phyloP scores from a whole-genome alignment of 1,140 invertebrate species.

The Kradibia gibbosae region DNA sequence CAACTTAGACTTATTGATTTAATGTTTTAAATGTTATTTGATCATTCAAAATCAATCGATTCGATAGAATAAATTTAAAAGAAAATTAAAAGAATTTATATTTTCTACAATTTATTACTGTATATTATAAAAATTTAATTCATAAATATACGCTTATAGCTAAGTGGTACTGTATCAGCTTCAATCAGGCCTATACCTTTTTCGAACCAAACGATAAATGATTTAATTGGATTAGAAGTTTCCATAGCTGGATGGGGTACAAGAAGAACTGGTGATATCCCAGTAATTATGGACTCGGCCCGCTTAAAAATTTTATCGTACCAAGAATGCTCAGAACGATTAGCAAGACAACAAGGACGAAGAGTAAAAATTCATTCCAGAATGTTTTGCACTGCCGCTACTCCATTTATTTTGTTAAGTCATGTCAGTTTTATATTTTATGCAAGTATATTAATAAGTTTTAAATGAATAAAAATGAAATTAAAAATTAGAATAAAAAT shows the following conservation, averaged over 20 bases:
- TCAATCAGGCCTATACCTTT: background rate
- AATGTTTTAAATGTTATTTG: too few species aligned
- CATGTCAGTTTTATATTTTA: background rate
- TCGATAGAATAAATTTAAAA: too few species aligned
- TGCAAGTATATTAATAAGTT: background rate
- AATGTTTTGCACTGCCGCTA: background rate
- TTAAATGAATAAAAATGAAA: background rate
- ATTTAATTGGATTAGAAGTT: background rate
- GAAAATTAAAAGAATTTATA: background rate
- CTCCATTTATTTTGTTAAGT: background rate
- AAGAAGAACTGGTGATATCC: background rate
- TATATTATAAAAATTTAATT: background rate
- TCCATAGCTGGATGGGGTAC: background rate
- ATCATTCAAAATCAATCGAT: too few species aligned
- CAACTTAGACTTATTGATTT: too few species aligned
- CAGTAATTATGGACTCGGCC: background rate
- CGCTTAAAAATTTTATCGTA: background rate
- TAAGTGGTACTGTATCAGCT: background rate
- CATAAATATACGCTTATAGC: background rate
- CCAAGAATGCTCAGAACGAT: background rate
- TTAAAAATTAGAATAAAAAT: too few species aligned
- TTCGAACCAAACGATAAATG: background rate
- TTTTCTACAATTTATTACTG: background rate
- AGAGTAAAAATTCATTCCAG: background rate
- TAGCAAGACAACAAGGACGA: background rate